A percentile compares a stretch with the other conserved stretches of the same genome.
phyloP scores from a whole-genome alignment of 2,113 vertebrate species.

The Oryzias celebensis region DNA sequence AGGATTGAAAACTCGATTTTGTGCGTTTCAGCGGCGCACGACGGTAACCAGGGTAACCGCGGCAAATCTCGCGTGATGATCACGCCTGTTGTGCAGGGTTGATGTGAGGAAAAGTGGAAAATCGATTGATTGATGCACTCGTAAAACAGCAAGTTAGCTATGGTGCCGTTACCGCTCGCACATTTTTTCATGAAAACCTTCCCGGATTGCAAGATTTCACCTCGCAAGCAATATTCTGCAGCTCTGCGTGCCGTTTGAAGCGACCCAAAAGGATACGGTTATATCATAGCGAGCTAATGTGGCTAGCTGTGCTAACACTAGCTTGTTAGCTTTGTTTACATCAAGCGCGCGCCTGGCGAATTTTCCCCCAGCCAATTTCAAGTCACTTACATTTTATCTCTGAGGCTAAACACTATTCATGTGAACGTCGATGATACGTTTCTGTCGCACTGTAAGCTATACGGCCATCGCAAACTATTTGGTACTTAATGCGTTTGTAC shows the following conservation, averaged over 20 bases:
- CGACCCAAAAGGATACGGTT: conserved; percentile 28
- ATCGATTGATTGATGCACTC: conserved; percentile 65
- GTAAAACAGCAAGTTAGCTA: conserved; percentile 51
- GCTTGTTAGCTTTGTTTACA: conserved; percentile 76
- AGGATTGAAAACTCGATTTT: too few relatives aligned
- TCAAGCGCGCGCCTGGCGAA: conserved; percentile 61
- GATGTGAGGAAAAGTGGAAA: conserved; percentile 67
- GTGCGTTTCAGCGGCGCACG: not conserved
- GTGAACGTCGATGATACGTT: too few relatives aligned
- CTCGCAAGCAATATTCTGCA: conserved; percentile 18
- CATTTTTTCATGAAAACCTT: conserved; percentile 18
- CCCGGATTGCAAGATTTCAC: conserved; percentile 7
- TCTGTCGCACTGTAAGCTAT: not conserved
- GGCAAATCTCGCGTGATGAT: conserved; percentile 64
- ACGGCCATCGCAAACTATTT: conserved; percentile 22
- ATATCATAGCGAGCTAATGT: conserved; percentile 43
- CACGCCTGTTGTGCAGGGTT: conserved; percentile 39
- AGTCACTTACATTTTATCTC: too few relatives aligned
- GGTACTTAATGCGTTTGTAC: conserved; percentile 22
- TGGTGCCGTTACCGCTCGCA: conserved; percentile 33
- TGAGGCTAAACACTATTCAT: too few relatives aligned
- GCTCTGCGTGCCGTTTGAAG: conserved; percentile 18
- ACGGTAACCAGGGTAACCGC: conserved; percentile 67
- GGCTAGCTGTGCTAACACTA: conserved; percentile 55
- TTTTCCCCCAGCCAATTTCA: too few relatives aligned